Conservation (phyloP, 1,140 invertebrate species). For the Mylabris phalerata region DNA sequence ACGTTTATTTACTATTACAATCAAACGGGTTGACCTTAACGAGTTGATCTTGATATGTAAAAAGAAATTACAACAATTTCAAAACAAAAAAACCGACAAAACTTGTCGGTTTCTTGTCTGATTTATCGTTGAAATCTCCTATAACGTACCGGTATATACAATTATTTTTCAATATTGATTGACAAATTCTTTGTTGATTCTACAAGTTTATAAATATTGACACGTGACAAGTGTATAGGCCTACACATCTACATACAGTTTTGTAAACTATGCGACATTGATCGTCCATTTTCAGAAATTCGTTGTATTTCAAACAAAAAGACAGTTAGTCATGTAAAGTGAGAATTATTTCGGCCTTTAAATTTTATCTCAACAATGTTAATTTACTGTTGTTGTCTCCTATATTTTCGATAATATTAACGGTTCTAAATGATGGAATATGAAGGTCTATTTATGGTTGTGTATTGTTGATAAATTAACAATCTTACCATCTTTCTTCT, state of each 20-base stretch:
- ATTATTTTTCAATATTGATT: too few species aligned
- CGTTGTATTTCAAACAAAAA: constrained; percentile 27
- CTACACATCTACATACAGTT: background rate
- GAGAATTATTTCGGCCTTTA: too few species aligned
- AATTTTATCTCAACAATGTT: background rate
- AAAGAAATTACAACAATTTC: too few species aligned
- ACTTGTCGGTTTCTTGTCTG: background rate
- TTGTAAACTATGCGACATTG: background rate
- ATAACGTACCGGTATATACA: background rate
- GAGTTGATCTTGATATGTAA: too few species aligned
- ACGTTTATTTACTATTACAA: too few species aligned
- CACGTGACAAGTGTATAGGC: constrained; percentile 8
- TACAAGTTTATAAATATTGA: too few species aligned
- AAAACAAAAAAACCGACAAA: too few species aligned
- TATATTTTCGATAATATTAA: too few species aligned
- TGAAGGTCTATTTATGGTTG: background rate
- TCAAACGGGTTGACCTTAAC: too few species aligned
- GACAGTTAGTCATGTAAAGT: constrained; percentile 1
- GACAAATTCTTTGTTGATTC: too few species aligned
- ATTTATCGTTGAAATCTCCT: constrained; percentile 1
- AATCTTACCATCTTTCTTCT: constrained; percentile 44
- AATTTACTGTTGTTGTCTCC: background rate
- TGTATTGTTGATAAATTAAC: background rate
- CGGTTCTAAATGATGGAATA: too few species aligned
- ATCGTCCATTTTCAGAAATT: constrained; percentile 13